A percentile compares a stretch with the other conserved stretches of the same genome.
phyloP scores from a whole-genome alignment of 2,888 invertebrate genomes.

The Formica aserva region DNA sequence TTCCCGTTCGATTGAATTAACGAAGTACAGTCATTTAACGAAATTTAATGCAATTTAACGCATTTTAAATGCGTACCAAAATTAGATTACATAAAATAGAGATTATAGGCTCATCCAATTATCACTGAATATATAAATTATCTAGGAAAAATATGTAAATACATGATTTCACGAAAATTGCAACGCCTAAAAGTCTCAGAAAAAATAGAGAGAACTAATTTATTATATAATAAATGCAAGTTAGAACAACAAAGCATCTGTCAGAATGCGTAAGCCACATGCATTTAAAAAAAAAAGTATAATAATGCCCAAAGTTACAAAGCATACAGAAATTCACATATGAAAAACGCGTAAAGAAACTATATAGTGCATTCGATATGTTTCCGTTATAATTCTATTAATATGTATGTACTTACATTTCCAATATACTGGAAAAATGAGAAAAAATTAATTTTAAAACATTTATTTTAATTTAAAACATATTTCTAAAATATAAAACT shows the following conservation, averaged over 20 bases:
- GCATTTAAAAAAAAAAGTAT: slow-evolving; percentile 4
- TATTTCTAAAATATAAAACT: background rate
- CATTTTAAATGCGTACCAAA: background rate
- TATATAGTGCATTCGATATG: background rate
- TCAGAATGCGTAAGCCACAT: background rate
- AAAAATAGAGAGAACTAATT: background rate
- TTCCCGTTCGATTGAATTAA: background rate
- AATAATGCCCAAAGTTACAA: slow-evolving; percentile 7
- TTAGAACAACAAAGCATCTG: background rate
- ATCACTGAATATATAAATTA: background rate
- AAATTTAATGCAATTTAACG: background rate
- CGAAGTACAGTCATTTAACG: background rate
- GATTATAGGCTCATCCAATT: background rate
- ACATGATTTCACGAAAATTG: background rate
- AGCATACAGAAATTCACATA: background rate
- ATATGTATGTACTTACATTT: background rate
- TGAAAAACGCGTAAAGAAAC: background rate
- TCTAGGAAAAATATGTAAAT: background rate
- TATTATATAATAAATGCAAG: slow-evolving; percentile 18
- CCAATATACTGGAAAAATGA: background rate
- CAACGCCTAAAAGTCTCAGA: background rate
- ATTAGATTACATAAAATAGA: background rate
- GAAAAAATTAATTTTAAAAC: background rate
- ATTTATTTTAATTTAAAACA: background rate
- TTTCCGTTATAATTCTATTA: background rate